Conservation (phyloP, 2,113 vertebrate genomes). For the Coptodon bakossiorum region DNA sequence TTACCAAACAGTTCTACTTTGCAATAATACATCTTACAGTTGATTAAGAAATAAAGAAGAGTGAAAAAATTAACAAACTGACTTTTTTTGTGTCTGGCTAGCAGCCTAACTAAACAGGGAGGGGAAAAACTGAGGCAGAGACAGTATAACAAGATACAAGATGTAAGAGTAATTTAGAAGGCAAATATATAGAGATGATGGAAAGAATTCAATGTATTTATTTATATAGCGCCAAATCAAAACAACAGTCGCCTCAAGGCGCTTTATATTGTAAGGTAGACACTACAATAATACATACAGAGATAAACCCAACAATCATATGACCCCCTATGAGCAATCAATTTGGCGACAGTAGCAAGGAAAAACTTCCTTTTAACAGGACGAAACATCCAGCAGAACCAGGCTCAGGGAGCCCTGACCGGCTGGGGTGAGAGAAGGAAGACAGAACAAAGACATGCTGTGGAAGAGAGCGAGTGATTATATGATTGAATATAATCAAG, state of each 20-base stretch:
- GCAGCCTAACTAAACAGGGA: not conserved
- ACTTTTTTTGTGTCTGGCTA: not conserved
- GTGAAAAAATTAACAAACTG: not conserved
- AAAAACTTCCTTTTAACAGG: not conserved
- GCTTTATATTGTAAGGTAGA: not conserved
- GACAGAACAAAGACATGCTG: not conserved
- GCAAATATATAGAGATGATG: not conserved
- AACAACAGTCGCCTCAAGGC: rapidly evolving
- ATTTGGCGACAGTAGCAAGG: not conserved
- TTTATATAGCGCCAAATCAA: not conserved
- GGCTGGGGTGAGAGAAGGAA: not conserved
- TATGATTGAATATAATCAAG: not conserved
- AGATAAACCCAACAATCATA: not conserved
- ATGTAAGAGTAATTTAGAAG: not conserved
- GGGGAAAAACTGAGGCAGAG: not conserved
- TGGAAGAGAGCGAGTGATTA: not conserved
- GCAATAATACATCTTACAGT: not conserved
- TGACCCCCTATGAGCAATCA: not conserved
- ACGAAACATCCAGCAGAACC: not conserved
- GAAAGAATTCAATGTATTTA: not conserved
- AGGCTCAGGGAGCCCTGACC: not conserved
- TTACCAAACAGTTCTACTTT: not conserved
- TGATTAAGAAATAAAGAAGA: not conserved
- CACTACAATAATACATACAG: not conserved
- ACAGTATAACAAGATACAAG: not conserved